phyloP scores from a whole-genome alignment of 1,140 invertebrate genomes.

The Scylla paramamosain region DNA sequence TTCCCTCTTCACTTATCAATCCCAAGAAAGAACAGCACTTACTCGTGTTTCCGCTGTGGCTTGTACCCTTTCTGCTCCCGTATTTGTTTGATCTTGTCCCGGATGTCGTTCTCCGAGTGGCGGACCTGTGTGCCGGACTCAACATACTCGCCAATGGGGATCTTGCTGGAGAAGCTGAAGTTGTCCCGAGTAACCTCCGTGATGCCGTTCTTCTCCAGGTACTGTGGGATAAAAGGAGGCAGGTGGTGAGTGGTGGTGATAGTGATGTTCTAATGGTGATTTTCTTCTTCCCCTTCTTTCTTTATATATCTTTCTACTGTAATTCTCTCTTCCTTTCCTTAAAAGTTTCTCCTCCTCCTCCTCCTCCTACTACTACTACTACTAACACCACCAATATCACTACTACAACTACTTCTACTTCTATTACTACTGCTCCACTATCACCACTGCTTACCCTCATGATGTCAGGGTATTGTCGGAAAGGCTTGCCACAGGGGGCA shows the following conservation, averaged over 20 bases:
- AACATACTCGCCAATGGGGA: slow-evolving; percentile 93
- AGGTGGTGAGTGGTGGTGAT: not conserved
- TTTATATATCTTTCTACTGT: too few species aligned
- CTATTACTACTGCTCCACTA: not conserved
- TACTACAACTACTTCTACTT: not conserved
- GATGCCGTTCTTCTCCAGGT: slow-evolving; percentile 88
- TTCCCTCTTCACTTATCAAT: too few species aligned
- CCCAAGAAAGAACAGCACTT: not conserved
- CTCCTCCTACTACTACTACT: too few species aligned
- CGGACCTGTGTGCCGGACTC: slow-evolving; percentile 79
- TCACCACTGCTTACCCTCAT: slow-evolving; percentile 83
- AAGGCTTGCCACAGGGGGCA: slow-evolving; percentile 90
- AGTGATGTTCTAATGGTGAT: not conserved
- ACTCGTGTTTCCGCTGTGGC: slow-evolving; percentile 66
- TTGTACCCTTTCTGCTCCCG: slow-evolving; percentile 74
- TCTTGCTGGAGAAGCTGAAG: slow-evolving; percentile 94
- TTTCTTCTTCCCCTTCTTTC: too few species aligned
- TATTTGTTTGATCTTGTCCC: slow-evolving; percentile 69
- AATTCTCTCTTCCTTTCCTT: too few species aligned
- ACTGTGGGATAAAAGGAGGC: slow-evolving; percentile 82
- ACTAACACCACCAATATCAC: too few species aligned
- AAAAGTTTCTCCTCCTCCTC: not conserved
- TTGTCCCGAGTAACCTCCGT: slow-evolving; percentile 89
- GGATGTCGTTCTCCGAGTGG: slow-evolving; percentile 67
- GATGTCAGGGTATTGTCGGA: slow-evolving; percentile 88